These are phyloP conservation scores for Tychaedon coryphoeus DNA, from an alignment of 2,113 vertebrate species.

Conservation along the genomic window DNA sequence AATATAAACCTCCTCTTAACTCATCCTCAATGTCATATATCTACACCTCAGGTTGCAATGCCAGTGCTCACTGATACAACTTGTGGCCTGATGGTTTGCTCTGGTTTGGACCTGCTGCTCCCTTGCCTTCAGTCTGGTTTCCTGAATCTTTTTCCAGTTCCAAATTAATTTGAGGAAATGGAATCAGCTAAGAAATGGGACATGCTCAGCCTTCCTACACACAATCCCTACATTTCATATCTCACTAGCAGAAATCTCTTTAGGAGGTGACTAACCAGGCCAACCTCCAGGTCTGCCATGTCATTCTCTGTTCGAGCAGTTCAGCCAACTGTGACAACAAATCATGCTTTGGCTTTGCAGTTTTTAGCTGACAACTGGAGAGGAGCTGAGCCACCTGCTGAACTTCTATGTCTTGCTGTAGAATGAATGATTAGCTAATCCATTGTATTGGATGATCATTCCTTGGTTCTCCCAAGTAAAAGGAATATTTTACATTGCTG, in stretches of 20 bases:
- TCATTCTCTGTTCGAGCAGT: neutral
- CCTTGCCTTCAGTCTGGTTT: neutral
- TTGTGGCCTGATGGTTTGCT: neutral
- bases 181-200: neutral
- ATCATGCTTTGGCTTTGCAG: neutral
- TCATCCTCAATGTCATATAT: neutral
- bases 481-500: conserved; percentile 49
- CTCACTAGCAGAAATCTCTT: neutral
- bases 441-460: neutral
- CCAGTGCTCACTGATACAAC: neutral
- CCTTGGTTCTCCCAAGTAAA: conserved; percentile 48
- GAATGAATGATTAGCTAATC: neutral
- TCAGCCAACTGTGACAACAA: neutral
- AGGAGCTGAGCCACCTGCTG: neutral
- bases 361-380: neutral
- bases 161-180: neutral
- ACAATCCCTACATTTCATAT: neutral
- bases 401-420: neutral
- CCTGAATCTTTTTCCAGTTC: neutral
- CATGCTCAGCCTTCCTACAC: neutral
- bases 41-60: neutral
- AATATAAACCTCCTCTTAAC: neutral
- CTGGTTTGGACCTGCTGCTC: neutral
- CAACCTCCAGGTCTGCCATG: neutral
- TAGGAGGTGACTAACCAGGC: neutral